Evolutionary conservation across 1,140 invertebrate genomes (phyloP).

Genomic region (Bombus huntii): DNA sequence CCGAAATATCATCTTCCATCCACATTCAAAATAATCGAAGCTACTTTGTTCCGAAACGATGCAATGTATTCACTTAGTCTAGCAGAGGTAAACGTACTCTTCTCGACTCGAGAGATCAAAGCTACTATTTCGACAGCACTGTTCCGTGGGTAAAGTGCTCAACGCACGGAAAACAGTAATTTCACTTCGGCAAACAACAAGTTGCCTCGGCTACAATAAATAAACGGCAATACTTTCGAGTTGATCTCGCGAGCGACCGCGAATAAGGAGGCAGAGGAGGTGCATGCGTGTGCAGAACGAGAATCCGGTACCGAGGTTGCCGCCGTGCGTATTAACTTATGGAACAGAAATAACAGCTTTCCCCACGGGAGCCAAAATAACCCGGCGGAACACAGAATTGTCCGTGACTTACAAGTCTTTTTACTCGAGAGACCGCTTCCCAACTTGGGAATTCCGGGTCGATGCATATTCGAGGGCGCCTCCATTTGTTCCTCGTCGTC

Average conservation of each 20-base stretch:
- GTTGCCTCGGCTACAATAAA: conserved; percentile 40
- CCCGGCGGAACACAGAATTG: conserved; percentile 63
- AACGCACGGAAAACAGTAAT: conserved; percentile 25
- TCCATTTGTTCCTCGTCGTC: conserved; percentile 30
- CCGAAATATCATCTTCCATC: no score
- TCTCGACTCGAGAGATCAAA: conserved; percentile 3
- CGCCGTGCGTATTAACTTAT: conserved; percentile 67
- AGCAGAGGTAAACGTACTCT: background rate
- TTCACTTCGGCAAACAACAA: conserved; percentile 15
- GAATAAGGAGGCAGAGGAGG: background rate
- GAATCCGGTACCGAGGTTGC: conserved; percentile 1
- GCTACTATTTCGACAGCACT: conserved; percentile 3
- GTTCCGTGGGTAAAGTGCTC: background rate
- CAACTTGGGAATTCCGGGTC: conserved; percentile 46
- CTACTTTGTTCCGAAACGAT: background rate
- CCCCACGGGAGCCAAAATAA: conserved; percentile 66
- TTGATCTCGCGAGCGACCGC: background rate
- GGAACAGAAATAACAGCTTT: conserved; percentile 72
- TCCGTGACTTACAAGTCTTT: conserved; percentile 40
- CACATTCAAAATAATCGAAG: background rate
- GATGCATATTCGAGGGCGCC: background rate
- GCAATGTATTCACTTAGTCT: background rate
- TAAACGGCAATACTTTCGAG: conserved; percentile 61
- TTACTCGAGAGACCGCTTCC: conserved; percentile 45
- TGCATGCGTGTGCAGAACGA: conserved; percentile 16